Conservation (phyloP, 2,113 vertebrate genomes). For the Protobothrops flavoviridis region DNA sequence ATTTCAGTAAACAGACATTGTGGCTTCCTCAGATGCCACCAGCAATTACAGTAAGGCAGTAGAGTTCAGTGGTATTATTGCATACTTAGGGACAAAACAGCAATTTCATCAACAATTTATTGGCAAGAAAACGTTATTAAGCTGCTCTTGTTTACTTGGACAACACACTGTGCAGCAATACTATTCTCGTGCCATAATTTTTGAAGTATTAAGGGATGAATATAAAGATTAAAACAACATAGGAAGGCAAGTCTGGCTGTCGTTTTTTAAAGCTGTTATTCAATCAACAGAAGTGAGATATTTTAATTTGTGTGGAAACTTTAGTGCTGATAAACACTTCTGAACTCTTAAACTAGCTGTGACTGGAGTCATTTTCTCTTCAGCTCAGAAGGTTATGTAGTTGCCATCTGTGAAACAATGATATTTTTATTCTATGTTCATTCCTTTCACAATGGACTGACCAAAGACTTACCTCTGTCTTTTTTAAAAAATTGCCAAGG, state of each 20-base stretch:
- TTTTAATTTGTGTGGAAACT: background rate
- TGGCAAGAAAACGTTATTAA: background rate
- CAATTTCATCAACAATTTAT: background rate
- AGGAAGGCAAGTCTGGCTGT: background rate
- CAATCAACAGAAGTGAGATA: background rate
- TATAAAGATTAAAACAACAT: background rate
- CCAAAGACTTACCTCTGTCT: slow-evolving; percentile 32
- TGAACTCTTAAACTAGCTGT: background rate
- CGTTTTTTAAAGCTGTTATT: background rate
- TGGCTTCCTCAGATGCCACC: background rate
- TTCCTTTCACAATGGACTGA: background rate
- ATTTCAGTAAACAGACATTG: background rate
- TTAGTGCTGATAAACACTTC: background rate
- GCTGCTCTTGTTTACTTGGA: background rate
- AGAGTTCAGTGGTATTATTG: background rate
- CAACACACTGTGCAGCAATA: background rate
- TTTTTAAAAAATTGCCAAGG: background rate
- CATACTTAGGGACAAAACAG: background rate
- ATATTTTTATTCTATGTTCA: slow-evolving; percentile 31
- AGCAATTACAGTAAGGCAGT: background rate
- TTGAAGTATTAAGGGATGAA: background rate
- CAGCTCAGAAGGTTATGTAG: background rate
- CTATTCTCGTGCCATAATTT: background rate
- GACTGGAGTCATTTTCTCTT: background rate
- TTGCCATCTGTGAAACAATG: slow-evolving; percentile 9